Evolutionary conservation across 1,140 invertebrate genomes (phyloP), one percentile per base, ranked within the genome.

Genomic region (Hycleus cichorii): DNA sequence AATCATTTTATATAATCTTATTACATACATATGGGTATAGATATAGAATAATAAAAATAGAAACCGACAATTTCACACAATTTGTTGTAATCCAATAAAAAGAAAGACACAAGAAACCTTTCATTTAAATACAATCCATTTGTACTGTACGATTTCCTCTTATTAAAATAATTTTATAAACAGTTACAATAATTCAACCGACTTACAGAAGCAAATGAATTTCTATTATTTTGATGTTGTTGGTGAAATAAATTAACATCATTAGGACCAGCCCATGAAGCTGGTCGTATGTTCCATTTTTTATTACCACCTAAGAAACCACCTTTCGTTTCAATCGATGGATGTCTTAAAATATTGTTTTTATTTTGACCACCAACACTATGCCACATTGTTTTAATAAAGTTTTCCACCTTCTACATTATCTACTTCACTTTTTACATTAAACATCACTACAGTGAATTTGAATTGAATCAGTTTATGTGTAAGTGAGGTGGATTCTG

Each of bases 241-340:
- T 62, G 60, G 7, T 59, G 62, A 39, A 64, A 64, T 56, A 63
- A 61, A 51, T 45, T 65, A 27, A 64, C 49, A 64, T 63, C 59
- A 43, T 56, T 54, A 25, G 65, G 59, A 12, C 63, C 67, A 9
- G 67, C 67, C 67, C 67, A 69, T 2, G 67, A 69, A 4, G 67
- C 67, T 10, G 67, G 67, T 24, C 67, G 52, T 6, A 46, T 51
- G 24, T 62, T 67, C 67, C 67, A 69, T 44, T 69, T 65, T 48
- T 59, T 62, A 47, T 69, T 67, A 9, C 64, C 67, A 8, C 65
- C 60, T 9, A 69, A 49, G 48, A 69, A 69, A 4, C 67, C 67
- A n/a, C 56, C 58, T 44, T 40, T 47, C 24, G 55, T 59, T 12
- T 61, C 11, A n/a, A 58, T 49, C n/a, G 65, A 63, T 8, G 65